Conservation (phyloP, 1,140 invertebrate species). For the Hyles euphorbiae region DNA sequence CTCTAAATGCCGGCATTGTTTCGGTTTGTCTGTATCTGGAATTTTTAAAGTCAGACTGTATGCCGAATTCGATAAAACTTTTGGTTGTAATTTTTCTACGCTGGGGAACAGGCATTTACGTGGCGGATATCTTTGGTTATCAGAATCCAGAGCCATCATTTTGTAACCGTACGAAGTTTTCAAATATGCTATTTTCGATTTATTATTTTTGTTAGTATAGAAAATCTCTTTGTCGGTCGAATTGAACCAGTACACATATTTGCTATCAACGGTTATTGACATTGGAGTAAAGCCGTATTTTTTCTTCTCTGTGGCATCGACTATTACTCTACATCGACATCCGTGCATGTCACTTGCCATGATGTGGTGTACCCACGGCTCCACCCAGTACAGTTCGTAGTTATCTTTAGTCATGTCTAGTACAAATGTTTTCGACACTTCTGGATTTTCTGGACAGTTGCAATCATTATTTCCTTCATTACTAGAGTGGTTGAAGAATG, state of each 20-base stretch:
- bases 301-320: constrained; percentile 71
- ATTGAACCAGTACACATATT: constrained; percentile 83
- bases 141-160: constrained; percentile 82
- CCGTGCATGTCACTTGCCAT: constrained; percentile 80
- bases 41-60: constrained; percentile 80
- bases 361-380: constrained; percentile 77
- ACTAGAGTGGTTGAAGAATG: constrained; percentile 77
- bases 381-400: constrained; percentile 81
- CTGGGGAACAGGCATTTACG: constrained; percentile 82
- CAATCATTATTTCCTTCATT: constrained; percentile 59
- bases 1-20: constrained; percentile 76
- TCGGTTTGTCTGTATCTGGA: constrained; percentile 74
- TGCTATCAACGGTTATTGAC: constrained; percentile 80
- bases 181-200: constrained; percentile 47
- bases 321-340: constrained; percentile 79
- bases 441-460: constrained; percentile 77
- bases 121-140: constrained; percentile 86
- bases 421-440: constrained; percentile 78
- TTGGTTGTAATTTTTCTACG: constrained; percentile 68
- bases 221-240: constrained; percentile 78
- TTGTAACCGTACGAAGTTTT: constrained; percentile 69
- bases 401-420: constrained; percentile 79
- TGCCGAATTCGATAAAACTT: constrained; percentile 74
- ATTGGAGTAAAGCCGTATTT: constrained; percentile 75
- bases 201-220: constrained; percentile 76